Percentiles rank a stretch among this genome's conserved stretches.
Conservation (phyloP, 1,140 invertebrate species). For the Drosophila ficusphila region DNA sequence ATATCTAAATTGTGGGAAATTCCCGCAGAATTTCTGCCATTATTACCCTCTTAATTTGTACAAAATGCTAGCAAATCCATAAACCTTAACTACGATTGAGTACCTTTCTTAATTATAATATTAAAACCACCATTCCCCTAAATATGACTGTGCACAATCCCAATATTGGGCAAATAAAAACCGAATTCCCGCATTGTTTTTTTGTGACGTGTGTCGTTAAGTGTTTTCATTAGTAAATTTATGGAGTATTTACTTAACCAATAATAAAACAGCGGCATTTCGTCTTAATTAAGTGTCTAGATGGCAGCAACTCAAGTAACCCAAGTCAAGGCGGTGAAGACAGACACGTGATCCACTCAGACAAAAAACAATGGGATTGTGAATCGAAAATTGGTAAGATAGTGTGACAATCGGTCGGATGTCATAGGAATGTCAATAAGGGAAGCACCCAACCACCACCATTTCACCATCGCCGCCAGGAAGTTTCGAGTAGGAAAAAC, state of each 20-base stretch:
- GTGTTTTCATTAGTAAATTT: conserved; percentile 50
- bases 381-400: conserved; percentile 60
- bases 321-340: conserved; percentile 18
- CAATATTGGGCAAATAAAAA: conserved; percentile 38
- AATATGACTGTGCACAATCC: not conserved
- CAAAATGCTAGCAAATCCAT: not conserved
- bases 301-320: conserved; percentile 24
- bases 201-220: conserved; percentile 51
- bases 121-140: not conserved
- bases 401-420: conserved; percentile 47
- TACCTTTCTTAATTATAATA: conserved; percentile 25
- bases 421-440: conserved; percentile 54
- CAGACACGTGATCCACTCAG: conserved; percentile 56
- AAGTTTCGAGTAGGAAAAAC: conserved; percentile 24
- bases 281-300: conserved; percentile 45
- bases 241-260: conserved; percentile 44
- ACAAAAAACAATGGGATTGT: conserved; percentile 68
- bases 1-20: not conserved
- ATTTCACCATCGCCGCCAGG: not conserved
- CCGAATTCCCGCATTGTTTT: conserved; percentile 45
- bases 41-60: not conserved
- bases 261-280: conserved; percentile 49
- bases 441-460: conserved; percentile 20
- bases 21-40: not conserved
- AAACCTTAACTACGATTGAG: conserved; percentile 1